Base-by-base conservation (phyloP, 1,140 invertebrate genomes). In the Euschistus heros region DNA sequence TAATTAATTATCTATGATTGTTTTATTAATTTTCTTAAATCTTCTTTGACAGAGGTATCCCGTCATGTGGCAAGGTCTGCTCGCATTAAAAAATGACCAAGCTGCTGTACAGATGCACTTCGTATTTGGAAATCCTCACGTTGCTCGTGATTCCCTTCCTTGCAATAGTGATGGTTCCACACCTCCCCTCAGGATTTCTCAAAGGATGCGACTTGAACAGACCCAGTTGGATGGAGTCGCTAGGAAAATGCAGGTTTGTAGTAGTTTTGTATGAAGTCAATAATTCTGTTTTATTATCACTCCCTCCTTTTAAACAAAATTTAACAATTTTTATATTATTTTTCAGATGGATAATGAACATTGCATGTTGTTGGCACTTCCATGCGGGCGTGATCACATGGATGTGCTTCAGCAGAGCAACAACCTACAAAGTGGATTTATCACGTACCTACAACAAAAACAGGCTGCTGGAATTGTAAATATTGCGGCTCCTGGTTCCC, bases 81-180 rank as follows among this genome's bases (percentile, higher is more conserved):
- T 98, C 68, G 93, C 91, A 0, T 78, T 98, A 37, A 98, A 98
- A 76, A 97, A 94, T 76, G 94, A 98, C 75, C 90, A 90, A 71
- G 93, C 94, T 4, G 90, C 90, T 22, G 95, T 98, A 13, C 94
- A 98, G 78, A 97, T 98, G 94, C 94, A 97, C 76, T 95, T 94
- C 77, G 91, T 98, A 30, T 91, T 91, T 70, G 96, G 96, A 17
- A 97, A 92, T 81, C 86, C 86, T 0, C 81, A 83, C 69, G 88
- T 96, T 60, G 91, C 92, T 0, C 81, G 84, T 42, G 86, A 86
- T 64, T 91, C 92, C 69, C 76, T 95, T 70, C 90, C 90, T 7
- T 83, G 84, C 59, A 84, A 88, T 73, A 81, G 82, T 27, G 90
- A 93, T 72, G 85, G 85, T 52, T 86, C 86, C n/a, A 86, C 89